These are phyloP conservation scores for Sinocyclocheilus maitianheensis DNA, from an alignment of 2,113 vertebrate genomes.

Conservation along the genomic window DNA sequence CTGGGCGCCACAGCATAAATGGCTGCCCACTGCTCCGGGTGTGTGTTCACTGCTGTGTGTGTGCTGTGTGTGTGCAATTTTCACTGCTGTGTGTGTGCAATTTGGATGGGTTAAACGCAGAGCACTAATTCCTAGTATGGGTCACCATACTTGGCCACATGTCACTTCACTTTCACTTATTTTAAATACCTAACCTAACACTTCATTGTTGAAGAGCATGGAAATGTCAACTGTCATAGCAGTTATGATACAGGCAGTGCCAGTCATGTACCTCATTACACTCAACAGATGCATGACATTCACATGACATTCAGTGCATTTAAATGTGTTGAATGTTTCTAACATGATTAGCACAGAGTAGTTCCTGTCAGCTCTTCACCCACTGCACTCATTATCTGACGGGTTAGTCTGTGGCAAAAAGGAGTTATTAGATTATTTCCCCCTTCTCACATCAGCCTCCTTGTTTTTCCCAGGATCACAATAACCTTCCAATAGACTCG, in stretches of 20 bases:
- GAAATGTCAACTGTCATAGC: background rate
- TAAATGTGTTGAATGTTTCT: slow-evolving; percentile 15
- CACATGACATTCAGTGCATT: background rate
- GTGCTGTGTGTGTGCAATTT: too few species aligned
- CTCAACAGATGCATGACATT: background rate
- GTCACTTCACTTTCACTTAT: too few species aligned
- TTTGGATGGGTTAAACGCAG: too few species aligned
- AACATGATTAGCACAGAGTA: slow-evolving; percentile 25
- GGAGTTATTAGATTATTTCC: slow-evolving; percentile 28
- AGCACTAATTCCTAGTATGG: too few species aligned
- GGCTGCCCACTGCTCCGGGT: too few species aligned
- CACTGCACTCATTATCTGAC: slow-evolving; percentile 31
- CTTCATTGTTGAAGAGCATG: background rate
- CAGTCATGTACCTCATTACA: background rate
- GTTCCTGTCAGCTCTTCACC: slow-evolving; percentile 20
- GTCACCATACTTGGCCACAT: too few species aligned
- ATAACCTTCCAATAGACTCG: background rate
- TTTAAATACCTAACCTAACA: background rate
- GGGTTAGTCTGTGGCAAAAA: slow-evolving; percentile 44
- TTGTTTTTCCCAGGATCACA: slow-evolving; percentile 28
- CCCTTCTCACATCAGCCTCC: background rate
- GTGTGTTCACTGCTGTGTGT: too few species aligned
- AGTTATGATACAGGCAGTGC: background rate
- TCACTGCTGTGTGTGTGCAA: too few species aligned
- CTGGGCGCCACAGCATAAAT: too few species aligned